Percentiles rank a stretch among this genome's conserved stretches.
phyloP scores from a whole-genome alignment of 37 sponge, comb jelly and placozoan species.

The Beroe ovata region DNA sequence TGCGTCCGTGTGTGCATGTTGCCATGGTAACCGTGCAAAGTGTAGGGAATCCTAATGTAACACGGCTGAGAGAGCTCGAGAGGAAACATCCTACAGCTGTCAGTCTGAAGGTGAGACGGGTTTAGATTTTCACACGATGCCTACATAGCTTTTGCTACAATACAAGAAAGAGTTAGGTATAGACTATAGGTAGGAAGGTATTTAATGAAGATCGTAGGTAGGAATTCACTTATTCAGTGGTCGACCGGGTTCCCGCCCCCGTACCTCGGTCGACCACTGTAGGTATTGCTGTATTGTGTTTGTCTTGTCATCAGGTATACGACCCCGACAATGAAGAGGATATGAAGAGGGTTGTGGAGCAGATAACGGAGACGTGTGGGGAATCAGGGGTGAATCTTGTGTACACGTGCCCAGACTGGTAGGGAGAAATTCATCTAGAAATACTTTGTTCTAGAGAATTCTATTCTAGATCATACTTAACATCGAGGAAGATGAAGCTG shows the following conservation, averaged over 20 bases:
- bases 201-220: too few relatives aligned
- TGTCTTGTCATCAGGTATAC: slow-evolving; percentile 12
- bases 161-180: too few relatives aligned
- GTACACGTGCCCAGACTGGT: slow-evolving; percentile 67
- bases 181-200: too few relatives aligned
- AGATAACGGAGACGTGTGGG: slow-evolving; percentile 24
- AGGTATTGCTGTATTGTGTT: neutral
- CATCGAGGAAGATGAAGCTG: too few relatives aligned
- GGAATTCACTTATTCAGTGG: too few relatives aligned
- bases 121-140: neutral
- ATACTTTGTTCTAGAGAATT: too few relatives aligned
- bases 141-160: too few relatives aligned
- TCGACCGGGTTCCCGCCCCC: too few relatives aligned
- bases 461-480: too few relatives aligned
- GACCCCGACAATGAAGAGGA: neutral
- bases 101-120: slow-evolving; percentile 2
- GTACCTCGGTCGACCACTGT: too few relatives aligned
- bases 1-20: slow-evolving; percentile 11
- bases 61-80: slow-evolving; percentile 2
- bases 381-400: slow-evolving; percentile 48
- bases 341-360: slow-evolving; percentile 15
- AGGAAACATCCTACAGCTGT: neutral
- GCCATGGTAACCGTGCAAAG: slow-evolving; percentile 33
- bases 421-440: too few relatives aligned
- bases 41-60: slow-evolving; percentile 44